phyloP scores from a whole-genome alignment of 1,140 invertebrate genomes.

The Trichomalopsis sarcophagae region DNA sequence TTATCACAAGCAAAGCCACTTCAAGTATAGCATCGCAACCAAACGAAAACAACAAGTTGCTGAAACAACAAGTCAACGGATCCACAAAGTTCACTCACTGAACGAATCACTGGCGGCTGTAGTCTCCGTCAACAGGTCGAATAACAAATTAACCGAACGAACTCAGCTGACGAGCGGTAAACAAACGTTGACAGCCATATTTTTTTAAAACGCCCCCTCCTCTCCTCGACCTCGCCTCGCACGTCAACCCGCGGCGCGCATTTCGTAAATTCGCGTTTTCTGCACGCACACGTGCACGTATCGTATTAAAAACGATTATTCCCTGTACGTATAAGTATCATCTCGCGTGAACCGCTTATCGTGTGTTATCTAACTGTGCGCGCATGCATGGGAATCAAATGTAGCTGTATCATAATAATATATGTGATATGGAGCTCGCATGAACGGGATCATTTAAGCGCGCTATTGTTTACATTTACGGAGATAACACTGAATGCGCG shows the following conservation, averaged over 20 bases:
- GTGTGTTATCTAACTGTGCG: no score
- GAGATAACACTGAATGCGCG: no score
- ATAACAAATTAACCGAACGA: background rate
- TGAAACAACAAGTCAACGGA: background rate
- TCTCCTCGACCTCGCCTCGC: background rate
- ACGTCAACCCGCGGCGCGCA: no score
- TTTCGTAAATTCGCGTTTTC: no score
- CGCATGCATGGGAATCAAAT: background rate
- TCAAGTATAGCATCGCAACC: background rate
- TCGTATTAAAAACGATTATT: no score
- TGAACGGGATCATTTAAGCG: background rate
- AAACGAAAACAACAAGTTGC: background rate
- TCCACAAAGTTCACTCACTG: background rate
- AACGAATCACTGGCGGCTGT: background rate
- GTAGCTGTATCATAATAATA: no score
- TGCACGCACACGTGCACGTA: no score
- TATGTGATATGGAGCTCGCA: background rate
- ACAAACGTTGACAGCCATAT: slow-evolving; percentile 47
- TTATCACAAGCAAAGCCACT: background rate
- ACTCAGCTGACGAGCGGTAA: slow-evolving; percentile 45
- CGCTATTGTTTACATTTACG: background rate
- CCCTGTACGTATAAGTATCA: no score
- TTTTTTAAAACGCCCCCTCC: slow-evolving; percentile 31
- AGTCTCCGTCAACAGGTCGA: background rate
- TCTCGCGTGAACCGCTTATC: no score